phyloP scores from a whole-genome alignment of 2,113 vertebrate genomes.

The Osmerus eperlanus region DNA sequence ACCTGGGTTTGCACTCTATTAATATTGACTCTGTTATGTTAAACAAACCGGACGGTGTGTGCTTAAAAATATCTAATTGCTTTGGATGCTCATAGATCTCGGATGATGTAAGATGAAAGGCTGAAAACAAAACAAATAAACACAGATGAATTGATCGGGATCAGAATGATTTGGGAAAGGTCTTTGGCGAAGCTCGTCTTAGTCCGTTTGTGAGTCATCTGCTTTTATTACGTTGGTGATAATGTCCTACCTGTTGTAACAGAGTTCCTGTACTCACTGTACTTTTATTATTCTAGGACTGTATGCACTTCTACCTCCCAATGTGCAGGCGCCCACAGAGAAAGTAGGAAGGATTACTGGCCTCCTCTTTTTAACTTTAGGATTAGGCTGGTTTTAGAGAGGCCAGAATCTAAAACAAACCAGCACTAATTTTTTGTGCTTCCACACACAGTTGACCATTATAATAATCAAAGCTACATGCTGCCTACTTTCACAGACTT shows the following conservation, averaged over 20 bases:
- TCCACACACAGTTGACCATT: background rate
- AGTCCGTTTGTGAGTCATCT: too few relatives aligned
- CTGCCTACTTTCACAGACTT: too few relatives aligned
- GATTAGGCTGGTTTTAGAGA: slow-evolving; percentile 13
- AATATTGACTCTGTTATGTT: slow-evolving; percentile 69
- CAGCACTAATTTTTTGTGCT: background rate
- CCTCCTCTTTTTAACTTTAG: slow-evolving; percentile 14
- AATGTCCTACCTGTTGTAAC: background rate
- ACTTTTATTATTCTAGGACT: background rate
- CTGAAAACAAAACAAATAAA: background rate
- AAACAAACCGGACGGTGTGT: slow-evolving; percentile 61
- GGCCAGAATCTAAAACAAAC: slow-evolving; percentile 15
- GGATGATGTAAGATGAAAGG: slow-evolving; percentile 43
- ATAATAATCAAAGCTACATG: background rate
- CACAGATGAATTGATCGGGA: background rate
- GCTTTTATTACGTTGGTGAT: too few relatives aligned
- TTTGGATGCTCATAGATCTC: slow-evolving; percentile 57
- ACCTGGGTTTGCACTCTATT: slow-evolving; percentile 63
- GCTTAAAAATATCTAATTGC: slow-evolving; percentile 61
- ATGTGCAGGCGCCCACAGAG: slow-evolving; percentile 2
- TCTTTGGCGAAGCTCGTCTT: too few relatives aligned
- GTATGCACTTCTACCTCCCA: background rate
- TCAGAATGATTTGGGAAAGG: background rate
- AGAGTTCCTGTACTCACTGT: background rate
- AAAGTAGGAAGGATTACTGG: slow-evolving; percentile 8